A percentile compares a stretch with the other conserved stretches of the same genome.
Evolutionary conservation across 2,797 vertebrate species (phyloP).

Genomic region (Lagodon rhomboides): DNA sequence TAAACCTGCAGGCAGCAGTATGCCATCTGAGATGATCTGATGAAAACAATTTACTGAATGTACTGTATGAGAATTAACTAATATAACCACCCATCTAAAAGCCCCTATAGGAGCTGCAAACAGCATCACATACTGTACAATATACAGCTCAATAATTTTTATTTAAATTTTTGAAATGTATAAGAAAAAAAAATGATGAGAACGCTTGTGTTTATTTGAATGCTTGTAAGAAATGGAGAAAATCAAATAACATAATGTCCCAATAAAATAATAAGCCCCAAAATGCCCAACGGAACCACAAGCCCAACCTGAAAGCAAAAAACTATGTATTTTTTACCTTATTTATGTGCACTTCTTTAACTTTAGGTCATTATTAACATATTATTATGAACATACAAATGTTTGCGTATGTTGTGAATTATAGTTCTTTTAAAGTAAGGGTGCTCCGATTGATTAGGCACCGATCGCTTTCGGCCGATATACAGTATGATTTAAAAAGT

Average conservation of each 20-base stretch:
- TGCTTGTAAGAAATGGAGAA: background rate
- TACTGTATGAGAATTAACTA: background rate
- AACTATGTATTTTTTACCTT: too few relatives aligned
- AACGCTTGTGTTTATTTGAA: background rate
- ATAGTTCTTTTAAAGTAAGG: too few relatives aligned
- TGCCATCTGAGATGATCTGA: conserved; percentile 37
- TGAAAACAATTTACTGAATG: conserved; percentile 25
- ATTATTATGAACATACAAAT: too few relatives aligned
- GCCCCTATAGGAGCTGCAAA: background rate
- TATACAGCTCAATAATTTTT: background rate
- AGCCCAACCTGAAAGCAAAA: too few relatives aligned
- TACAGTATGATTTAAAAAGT: too few relatives aligned
- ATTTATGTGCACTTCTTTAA: too few relatives aligned
- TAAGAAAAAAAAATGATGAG: background rate
- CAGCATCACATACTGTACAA: background rate
- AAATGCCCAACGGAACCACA: background rate
- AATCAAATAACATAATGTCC: background rate
- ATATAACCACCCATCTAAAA: background rate
- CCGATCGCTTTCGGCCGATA: too few relatives aligned
- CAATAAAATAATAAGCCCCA: background rate
- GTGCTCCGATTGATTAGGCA: too few relatives aligned
- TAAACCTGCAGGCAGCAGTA: conserved; percentile 32
- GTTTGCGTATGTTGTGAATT: too few relatives aligned
- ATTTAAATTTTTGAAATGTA: background rate
- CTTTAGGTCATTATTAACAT: too few relatives aligned